Base-by-base conservation (phyloP, 2,797 vertebrate species). In the Pachyuromys duprasi region DNA sequence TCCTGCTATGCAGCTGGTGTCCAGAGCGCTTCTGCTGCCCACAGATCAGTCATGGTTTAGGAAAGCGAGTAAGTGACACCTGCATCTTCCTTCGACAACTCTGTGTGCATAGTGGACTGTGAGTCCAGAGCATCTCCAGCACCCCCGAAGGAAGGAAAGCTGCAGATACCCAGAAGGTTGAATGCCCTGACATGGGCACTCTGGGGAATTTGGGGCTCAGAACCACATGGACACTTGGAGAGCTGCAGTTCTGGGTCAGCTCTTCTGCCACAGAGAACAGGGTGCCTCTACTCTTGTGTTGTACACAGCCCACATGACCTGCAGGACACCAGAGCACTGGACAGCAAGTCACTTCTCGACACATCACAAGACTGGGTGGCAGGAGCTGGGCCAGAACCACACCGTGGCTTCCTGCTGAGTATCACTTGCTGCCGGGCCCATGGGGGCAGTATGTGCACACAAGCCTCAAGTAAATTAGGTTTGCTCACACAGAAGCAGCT, bases 101-200 rank as follows among this genome's bases (percentile, higher is more conserved):
- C 7, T 53, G 24, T 0, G 31, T 42, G 33, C 36, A 14, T 0
- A 13, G 39, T 2, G 4, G 26, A 18, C 55, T 57, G 55, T 0
- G 31, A 63, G 1, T 55, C 24, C 33, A 5, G 0, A 4, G 36
- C 3, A 6, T 36, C 24, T 13, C 12, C 15, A 1, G 0, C 60
- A 31, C 36, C 5, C n/a, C 62, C 55, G 39, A 57, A 57, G 33
- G 72, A 28, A 24, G 81, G 17, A 49, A 63, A 4, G 4, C 33
- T 53, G 8, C 42, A 69, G 60, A 53, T 4, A 42, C 12, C 26
- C 28, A 15, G 20, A 17, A 72, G 67, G 49, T n/a, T 6, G 0
- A 7, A 45, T 53, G 45, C 22, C 63, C 55, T 15, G 45, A 70
- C 6, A 70, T n/a, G n/a, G n/a, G n/a, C n/a, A n/a, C n/a, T n/a